Conservation (phyloP, 1,140 invertebrate genomes). For the Cataglyphis hispanica region DNA sequence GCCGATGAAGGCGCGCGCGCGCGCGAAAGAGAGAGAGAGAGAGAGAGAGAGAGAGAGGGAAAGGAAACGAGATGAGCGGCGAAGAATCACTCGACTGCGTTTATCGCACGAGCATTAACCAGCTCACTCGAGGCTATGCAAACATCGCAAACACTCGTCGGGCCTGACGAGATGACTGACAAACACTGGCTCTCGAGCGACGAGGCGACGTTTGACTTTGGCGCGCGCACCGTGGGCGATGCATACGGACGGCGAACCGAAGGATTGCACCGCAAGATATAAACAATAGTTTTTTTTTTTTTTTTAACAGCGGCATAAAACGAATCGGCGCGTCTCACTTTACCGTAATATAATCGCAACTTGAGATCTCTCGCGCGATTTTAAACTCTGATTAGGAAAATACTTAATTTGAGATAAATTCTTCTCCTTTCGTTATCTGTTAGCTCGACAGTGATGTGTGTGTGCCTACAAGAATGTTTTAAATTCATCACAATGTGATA, state of each 20-base stretch:
- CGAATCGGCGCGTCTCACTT: not conserved
- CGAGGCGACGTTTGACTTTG: slow-evolving; percentile 59
- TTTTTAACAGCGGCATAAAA: not conserved
- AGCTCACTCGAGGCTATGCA: slow-evolving; percentile 62
- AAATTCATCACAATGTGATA: not conserved
- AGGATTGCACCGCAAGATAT: slow-evolving; percentile 32
- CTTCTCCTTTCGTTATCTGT: not conserved
- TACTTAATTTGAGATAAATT: not conserved
- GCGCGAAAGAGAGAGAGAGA: too few species aligned
- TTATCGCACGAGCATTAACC: slow-evolving; percentile 67
- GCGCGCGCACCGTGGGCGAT: slow-evolving; percentile 4
- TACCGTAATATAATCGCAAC: not conserved
- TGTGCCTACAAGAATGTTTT: not conserved
- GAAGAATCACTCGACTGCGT: slow-evolving; percentile 63
- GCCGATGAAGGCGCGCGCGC: not conserved
- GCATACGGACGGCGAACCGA: not conserved
- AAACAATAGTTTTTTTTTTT: slow-evolving; percentile 18
- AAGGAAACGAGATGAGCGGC: slow-evolving; percentile 42
- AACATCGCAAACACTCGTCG: slow-evolving; percentile 69
- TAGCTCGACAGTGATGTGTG: not conserved
- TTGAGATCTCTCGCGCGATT: not conserved
- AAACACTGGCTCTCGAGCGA: slow-evolving; percentile 65
- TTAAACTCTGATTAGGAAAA: slow-evolving; percentile 1
- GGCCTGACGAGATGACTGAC: slow-evolving; percentile 64
- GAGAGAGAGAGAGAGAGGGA: slow-evolving; percentile 10